Evolutionary conservation across 2,888 invertebrate genomes (phyloP).

Genomic region (Perizoma affinitatum): DNA sequence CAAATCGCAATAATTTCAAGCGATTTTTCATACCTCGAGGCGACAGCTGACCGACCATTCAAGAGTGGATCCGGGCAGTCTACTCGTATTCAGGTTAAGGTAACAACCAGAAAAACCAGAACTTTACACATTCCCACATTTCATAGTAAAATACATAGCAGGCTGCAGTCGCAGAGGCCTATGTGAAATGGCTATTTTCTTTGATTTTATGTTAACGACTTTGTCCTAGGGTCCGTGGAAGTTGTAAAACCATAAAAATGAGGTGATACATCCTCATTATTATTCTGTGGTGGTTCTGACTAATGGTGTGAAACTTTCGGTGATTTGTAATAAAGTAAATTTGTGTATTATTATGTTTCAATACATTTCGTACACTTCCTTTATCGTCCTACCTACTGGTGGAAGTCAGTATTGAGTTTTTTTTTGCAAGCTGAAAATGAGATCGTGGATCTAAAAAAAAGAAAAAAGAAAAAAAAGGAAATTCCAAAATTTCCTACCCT

Average conservation of each 20-base stretch:
- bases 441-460: no score
- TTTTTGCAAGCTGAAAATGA: no score
- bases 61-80: constrained; percentile 38
- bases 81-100: constrained; percentile 40
- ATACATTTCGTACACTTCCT: no score
- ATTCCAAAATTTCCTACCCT: no score
- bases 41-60: constrained; percentile 33
- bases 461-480: no score
- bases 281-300: constrained; percentile 27
- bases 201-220: constrained; percentile 51
- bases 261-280: constrained; percentile 26
- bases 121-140: constrained; percentile 13
- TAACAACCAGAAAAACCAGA: constrained; percentile 43
- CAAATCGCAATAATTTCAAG: constrained; percentile 20
- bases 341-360: no score
- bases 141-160: not conserved
- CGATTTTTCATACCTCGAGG: constrained; percentile 28
- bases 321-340: no score
- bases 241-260: constrained; percentile 40
- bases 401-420: no score
- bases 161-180: constrained; percentile 20
- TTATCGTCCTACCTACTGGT: no score
- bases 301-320: not conserved
- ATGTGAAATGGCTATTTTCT: constrained; percentile 34
- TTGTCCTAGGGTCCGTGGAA: constrained; percentile 40